Conservation (phyloP, 2,113 vertebrate species). For the Scolopax mira region DNA sequence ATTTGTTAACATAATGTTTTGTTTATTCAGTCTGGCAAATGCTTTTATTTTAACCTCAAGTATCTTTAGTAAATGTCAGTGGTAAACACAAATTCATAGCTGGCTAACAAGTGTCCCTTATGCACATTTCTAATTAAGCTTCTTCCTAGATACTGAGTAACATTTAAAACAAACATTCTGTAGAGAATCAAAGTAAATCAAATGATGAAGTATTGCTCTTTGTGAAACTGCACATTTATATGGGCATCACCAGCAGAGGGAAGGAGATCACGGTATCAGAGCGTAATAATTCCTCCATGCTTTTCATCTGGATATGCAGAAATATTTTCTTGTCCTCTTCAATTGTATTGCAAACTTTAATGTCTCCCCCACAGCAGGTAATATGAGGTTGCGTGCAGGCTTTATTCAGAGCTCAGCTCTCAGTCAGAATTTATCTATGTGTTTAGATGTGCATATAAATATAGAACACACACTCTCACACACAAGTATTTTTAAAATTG, state of each 20-base stretch:
- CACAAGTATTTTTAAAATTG: neutral
- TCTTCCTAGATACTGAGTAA: conserved; percentile 18
- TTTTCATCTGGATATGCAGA: neutral
- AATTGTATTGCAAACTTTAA: neutral
- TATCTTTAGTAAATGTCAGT: conserved; percentile 42
- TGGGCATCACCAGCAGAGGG: conserved; percentile 2
- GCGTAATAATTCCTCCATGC: neutral
- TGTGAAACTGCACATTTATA: neutral
- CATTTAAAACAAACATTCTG: conserved; percentile 40
- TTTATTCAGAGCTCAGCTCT: neutral
- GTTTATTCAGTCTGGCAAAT: conserved; percentile 53
- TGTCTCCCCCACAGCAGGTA: neutral
- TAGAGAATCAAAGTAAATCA: conserved; percentile 10
- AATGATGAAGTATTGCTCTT: neutral
- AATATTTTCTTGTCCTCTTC: neutral
- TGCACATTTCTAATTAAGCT: conserved; percentile 51
- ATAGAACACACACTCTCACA: neutral
- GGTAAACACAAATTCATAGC: conserved; percentile 41
- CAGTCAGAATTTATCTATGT: neutral
- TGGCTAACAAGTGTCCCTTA: conserved; percentile 17
- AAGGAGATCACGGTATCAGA: neutral
- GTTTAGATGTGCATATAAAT: neutral
- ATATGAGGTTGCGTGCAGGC: rapidly evolving
- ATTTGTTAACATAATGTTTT: conserved; percentile 52
- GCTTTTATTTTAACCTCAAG: conserved; percentile 59